These are phyloP conservation scores for Dasypogon diadema DNA, from an alignment of 2,888 invertebrate genomes.

Conservation along the genomic window DNA sequence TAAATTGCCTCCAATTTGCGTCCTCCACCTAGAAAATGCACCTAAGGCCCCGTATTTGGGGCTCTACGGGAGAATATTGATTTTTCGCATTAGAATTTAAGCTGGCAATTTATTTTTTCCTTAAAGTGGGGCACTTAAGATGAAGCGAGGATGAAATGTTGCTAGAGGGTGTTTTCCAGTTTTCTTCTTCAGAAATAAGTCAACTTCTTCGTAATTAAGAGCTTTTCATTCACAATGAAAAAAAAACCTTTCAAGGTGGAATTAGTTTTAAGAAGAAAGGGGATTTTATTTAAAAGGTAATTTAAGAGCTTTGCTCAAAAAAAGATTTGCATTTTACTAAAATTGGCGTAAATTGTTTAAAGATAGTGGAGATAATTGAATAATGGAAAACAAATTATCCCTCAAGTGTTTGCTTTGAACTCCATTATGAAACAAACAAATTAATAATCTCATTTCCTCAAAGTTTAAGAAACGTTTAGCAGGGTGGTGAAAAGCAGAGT, in stretches of 20 bases:
- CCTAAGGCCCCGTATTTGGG: background rate
- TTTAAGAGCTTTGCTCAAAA: too few species aligned
- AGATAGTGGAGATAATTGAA: too few species aligned
- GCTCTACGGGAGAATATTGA: background rate
- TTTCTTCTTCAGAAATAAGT: background rate
- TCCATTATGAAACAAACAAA: too few species aligned
- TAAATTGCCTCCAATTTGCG: slow-evolving; percentile 6
- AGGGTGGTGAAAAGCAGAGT: too few species aligned
- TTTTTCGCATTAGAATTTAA: slow-evolving; percentile 19
- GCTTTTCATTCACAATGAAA: background rate
- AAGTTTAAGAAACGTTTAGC: too few species aligned
- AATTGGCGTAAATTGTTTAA: too few species aligned
- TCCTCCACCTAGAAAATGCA: slow-evolving; percentile 6
- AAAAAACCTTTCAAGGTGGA: background rate
- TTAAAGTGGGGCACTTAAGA: background rate
- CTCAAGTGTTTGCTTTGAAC: too few species aligned
- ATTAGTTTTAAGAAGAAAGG: background rate
- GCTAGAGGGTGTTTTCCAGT: background rate
- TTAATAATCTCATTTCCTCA: too few species aligned
- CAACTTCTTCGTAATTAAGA: background rate
- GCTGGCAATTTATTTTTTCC: slow-evolving; percentile 13
- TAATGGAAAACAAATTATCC: too few species aligned
- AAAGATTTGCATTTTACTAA: too few species aligned
- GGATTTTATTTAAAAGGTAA: too few species aligned
- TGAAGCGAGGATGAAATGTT: background rate